These are phyloP conservation scores for Drosophila ironensis DNA, from an alignment of 1,140 invertebrate species.

Conservation along the genomic window DNA sequence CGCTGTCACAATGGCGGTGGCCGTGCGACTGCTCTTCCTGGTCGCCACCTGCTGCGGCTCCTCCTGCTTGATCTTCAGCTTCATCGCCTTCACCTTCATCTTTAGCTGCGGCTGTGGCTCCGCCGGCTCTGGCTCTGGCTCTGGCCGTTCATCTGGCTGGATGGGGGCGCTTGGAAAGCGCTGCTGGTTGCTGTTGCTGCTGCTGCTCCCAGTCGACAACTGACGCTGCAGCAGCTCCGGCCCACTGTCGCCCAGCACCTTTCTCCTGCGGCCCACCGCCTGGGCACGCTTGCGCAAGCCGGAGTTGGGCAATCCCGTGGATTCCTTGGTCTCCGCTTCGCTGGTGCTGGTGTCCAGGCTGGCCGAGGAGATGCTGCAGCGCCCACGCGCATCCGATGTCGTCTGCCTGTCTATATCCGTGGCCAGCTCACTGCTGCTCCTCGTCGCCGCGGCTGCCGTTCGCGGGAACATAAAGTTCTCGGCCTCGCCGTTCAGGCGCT, in stretches of 20 bases:
- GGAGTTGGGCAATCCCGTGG: background rate
- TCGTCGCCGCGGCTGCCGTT: conserved; percentile 83
- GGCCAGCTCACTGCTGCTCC: conserved; percentile 82
- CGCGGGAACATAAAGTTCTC: conserved; percentile 92
- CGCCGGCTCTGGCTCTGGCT: conserved; percentile 39
- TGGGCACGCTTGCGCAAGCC: conserved; percentile 42
- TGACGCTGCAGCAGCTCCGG: conserved; percentile 31
- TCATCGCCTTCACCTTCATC: background rate
- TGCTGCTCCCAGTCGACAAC: conserved; percentile 49
- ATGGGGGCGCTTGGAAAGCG: conserved; percentile 81
- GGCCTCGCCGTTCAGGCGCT: conserved; percentile 89
- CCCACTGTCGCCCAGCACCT: conserved; percentile 5
- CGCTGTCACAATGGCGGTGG: conserved; percentile 72
- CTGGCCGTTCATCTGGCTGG: conserved; percentile 73
- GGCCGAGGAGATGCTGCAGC: conserved; percentile 61
- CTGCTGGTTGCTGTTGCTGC: conserved; percentile 62
- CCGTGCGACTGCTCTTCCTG: conserved; percentile 72
- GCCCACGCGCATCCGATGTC: conserved; percentile 57
- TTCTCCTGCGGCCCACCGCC: conserved; percentile 50
- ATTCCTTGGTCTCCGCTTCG: conserved; percentile 41
- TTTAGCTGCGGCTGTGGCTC: conserved; percentile 19
- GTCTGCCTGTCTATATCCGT: conserved; percentile 83
- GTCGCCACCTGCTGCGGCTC: conserved; percentile 44
- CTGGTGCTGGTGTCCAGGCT: conserved; percentile 69
- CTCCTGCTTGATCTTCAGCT: conserved; percentile 12